Base-by-base conservation (phyloP, 2,113 vertebrate species). In the Herpetotheres cachinnans region DNA sequence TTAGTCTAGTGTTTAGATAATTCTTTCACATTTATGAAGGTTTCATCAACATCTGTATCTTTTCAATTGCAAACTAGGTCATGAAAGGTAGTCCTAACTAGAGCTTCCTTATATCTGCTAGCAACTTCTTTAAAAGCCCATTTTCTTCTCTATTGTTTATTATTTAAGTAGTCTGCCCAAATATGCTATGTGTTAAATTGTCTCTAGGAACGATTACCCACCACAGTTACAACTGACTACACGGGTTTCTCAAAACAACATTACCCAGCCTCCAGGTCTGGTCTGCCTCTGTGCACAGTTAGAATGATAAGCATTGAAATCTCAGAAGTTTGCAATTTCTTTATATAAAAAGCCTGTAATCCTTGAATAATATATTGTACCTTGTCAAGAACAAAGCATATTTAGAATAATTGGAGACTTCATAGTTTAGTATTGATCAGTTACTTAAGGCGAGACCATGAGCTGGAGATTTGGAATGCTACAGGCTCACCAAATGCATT, bases 391-490 rank as follows among this genome's bases (percentile, higher is more conserved):
- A 77, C 61, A 94, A 86, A 90, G 54, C 24, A 24, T 63, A 44
- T 82, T 95, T 83, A 76, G 42, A 73, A 58, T 93, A 91, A 94
- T 26, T 82, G 84, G 50, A 71, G 74, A 63, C n/a, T 88, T 91
- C 70, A 26, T 24, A 42, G 11, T 71, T 96, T 16, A 62, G n/a
- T 78, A 62, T 47, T 66, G 55, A 94, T 82, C 56, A 72, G 1
- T 93, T 86, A 82, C n/a, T 83, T 44, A 34, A 87, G 50, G 55
- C 85, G 70, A 77, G 70, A 85, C 74, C 59, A 38, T 56, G 62
- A 94, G n/a, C 58, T 85, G 71, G 47, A 86, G 74, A 80, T 44
- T 16, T 70, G 77, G 89, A 87, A 66, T 70, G 67, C 61, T 73
- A 13, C 40, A 86, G 59, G 42, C 71, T 77, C 24, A 79, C 30